A percentile compares a stretch with the other conserved stretches of the same genome.
Evolutionary conservation across 2,113 vertebrate genomes (phyloP).

Genomic region (Antechinus stuartii): DNA sequence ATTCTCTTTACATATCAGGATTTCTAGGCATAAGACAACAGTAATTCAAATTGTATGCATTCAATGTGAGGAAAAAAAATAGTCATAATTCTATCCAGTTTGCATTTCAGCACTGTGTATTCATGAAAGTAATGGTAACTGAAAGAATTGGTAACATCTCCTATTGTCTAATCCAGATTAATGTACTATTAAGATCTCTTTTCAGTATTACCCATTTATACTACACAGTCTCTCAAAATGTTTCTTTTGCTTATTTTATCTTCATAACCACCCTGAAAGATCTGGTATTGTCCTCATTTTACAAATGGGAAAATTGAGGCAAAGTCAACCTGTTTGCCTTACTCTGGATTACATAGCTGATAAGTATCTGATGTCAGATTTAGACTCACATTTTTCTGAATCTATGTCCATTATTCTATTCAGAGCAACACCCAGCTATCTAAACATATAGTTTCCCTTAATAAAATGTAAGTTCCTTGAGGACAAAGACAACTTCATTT

Average conservation of each 20-base stretch:
- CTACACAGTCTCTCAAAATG: too few species aligned
- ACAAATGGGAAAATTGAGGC: too few species aligned
- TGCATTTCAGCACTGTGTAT: neutral
- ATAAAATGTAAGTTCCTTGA: neutral
- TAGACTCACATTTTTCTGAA: neutral
- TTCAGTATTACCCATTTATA: neutral
- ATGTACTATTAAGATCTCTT: neutral
- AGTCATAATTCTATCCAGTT: neutral
- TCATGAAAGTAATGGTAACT: neutral
- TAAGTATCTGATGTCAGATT: neutral
- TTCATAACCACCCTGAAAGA: too few species aligned
- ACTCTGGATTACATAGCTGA: neutral
- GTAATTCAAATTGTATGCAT: neutral
- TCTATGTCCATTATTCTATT: neutral
- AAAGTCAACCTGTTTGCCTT: neutral
- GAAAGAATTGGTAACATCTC: neutral
- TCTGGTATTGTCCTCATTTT: too few species aligned
- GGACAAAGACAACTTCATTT: neutral
- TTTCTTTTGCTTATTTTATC: too few species aligned
- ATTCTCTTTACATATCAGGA: neutral
- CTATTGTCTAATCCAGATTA: neutral
- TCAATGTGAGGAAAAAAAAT: neutral
- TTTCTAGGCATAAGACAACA: neutral
- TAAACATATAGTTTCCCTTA: slow-evolving; percentile 17
- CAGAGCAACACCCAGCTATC: neutral